Conservation (phyloP, 2,113 vertebrate genomes). For the Lepidothrix coronata region DNA sequence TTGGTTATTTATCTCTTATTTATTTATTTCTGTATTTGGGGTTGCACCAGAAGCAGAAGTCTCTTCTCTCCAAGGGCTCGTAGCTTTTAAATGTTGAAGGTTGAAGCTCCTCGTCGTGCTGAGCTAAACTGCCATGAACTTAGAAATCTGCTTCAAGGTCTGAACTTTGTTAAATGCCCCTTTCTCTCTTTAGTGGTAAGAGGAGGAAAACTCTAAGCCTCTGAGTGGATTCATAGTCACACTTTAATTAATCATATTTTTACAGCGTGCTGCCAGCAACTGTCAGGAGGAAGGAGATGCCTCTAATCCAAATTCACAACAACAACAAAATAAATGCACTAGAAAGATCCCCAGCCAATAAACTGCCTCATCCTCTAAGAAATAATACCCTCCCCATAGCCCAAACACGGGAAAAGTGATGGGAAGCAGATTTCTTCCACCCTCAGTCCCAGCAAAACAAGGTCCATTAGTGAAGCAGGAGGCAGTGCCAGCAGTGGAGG, state of each 20-base stretch:
- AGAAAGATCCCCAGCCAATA: neutral
- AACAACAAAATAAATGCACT: neutral
- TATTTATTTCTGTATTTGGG: neutral
- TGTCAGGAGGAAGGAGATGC: conserved; percentile 24
- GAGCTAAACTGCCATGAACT: neutral
- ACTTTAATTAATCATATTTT: conserved; percentile 58
- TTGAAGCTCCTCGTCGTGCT: neutral
- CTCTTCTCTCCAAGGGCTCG: neutral
- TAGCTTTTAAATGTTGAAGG: neutral
- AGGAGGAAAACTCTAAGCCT: conserved; percentile 1
- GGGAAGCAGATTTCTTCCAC: neutral
- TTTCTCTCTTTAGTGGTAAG: neutral
- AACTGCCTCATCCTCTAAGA: neutral
- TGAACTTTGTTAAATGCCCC: neutral
- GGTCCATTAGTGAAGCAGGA: neutral
- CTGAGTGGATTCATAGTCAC: conserved; percentile 42
- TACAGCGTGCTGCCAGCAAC: conserved; percentile 16
- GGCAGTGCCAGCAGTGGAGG: fast-evolving
- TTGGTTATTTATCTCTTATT: neutral
- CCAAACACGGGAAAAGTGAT: neutral
- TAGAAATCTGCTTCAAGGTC: conserved; percentile 2
- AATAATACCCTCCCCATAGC: neutral
- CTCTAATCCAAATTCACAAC: conserved; percentile 36
- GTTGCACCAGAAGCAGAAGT: neutral
- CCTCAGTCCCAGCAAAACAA: neutral